Evolutionary conservation across 2,888 invertebrate genomes (phyloP).

Genomic region (Apotomis capreana): DNA sequence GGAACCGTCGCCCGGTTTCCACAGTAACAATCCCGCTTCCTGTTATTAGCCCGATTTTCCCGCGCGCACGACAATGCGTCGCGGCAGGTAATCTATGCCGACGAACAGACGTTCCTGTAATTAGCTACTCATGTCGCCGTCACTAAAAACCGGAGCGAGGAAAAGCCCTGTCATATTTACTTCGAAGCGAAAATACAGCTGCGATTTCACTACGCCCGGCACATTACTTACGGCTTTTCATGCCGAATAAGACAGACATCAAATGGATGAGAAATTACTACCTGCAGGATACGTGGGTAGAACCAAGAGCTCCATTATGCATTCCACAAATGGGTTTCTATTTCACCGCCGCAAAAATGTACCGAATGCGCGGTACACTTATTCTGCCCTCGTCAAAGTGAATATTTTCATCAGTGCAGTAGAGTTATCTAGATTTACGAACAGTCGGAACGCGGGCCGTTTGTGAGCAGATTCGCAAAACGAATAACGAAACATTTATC

Average conservation of each 20-base stretch:
- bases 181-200: slow-evolving; percentile 23
- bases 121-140: slow-evolving; percentile 60
- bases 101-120: slow-evolving; percentile 61
- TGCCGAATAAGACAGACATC: slow-evolving; percentile 22
- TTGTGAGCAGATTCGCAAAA: slow-evolving; percentile 50
- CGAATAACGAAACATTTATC: slow-evolving; percentile 47
- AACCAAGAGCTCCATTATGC: slow-evolving; percentile 34
- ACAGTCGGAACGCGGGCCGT: slow-evolving; percentile 41
- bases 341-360: slow-evolving; percentile 42
- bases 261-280: slow-evolving; percentile 38
- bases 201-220: slow-evolving; percentile 45
- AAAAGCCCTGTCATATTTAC: slow-evolving; percentile 22
- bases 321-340: slow-evolving; percentile 39
- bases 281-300: slow-evolving; percentile 25
- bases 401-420: slow-evolving; percentile 47
- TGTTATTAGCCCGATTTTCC: slow-evolving; percentile 47
- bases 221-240: slow-evolving; percentile 36
- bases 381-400: slow-evolving; percentile 44
- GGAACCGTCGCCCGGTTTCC: background rate
- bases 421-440: slow-evolving; percentile 46
- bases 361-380: slow-evolving; percentile 41
- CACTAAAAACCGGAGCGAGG: slow-evolving; percentile 53
- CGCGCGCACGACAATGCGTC: slow-evolving; percentile 48
- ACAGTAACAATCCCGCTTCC: slow-evolving; percentile 6
- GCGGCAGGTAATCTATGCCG: slow-evolving; percentile 58